A percentile compares a stretch with the other conserved stretches of the same genome.
Evolutionary conservation across 2,888 invertebrate species (phyloP).

Genomic region (Apamea sordens): DNA sequence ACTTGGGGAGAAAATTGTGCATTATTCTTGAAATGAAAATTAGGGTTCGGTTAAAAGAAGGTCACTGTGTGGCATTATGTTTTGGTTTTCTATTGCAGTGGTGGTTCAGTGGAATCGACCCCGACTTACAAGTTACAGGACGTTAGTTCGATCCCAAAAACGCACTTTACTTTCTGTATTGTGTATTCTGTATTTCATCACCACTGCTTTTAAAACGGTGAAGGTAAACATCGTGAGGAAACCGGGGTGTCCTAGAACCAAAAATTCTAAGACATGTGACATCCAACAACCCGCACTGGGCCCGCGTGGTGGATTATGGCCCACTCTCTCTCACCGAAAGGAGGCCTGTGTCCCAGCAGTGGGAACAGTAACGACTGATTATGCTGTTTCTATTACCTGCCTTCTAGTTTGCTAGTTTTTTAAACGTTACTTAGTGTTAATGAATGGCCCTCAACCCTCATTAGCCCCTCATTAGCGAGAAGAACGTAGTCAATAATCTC

Average conservation of each 20-base stretch:
- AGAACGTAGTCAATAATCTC: conserved; percentile 37
- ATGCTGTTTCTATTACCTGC: not conserved
- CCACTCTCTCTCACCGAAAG: not conserved
- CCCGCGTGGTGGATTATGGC: not conserved
- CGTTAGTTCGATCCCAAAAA: not conserved
- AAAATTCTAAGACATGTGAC: not conserved
- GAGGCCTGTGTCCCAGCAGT: not conserved
- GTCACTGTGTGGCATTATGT: not conserved
- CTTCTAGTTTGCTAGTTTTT: conserved; percentile 2
- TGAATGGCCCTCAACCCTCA: conserved; percentile 24
- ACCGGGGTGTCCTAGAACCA: not conserved
- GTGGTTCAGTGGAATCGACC: not conserved
- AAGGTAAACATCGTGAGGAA: not conserved
- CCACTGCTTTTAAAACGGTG: not conserved
- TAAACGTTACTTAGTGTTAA: conserved; percentile 7
- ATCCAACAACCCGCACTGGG: not conserved
- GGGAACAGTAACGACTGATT: not conserved
- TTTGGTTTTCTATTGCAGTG: not conserved
- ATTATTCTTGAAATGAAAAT: conserved; percentile 25
- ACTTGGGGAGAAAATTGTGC: conserved; percentile 22
- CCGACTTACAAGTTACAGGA: too few relatives aligned
- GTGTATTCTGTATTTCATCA: not conserved
- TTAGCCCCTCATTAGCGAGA: conserved; percentile 32
- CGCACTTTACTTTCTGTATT: not conserved
- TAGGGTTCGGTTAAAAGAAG: not conserved